Evolutionary conservation across 2,888 invertebrate genomes (phyloP).

Genomic region (Sesia bembeciformis): DNA sequence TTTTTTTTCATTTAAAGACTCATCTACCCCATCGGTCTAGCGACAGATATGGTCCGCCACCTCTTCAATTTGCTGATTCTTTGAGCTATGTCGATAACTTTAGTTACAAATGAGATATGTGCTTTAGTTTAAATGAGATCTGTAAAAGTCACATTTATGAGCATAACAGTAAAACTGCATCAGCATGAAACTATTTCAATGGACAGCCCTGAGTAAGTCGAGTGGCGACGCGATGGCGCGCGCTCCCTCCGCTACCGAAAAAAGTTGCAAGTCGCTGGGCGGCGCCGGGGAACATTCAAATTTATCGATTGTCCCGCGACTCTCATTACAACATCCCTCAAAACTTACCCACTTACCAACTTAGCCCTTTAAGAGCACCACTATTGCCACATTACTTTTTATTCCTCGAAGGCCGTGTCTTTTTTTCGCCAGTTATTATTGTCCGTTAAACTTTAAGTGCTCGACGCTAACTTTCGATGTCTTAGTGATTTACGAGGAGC

Average conservation of each 20-base stretch:
- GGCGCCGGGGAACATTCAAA: slow-evolving; percentile 72
- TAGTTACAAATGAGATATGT: too few species aligned
- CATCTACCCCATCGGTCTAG: too few species aligned
- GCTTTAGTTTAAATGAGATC: too few species aligned
- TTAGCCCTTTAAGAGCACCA: slow-evolving; percentile 62
- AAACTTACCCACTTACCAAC: slow-evolving; percentile 64
- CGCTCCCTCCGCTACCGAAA: slow-evolving; percentile 59
- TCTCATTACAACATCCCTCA: slow-evolving; percentile 71
- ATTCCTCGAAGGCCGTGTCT: slow-evolving; percentile 48
- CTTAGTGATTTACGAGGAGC: slow-evolving; percentile 66
- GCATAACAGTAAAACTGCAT: neutral
- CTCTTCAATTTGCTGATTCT: too few species aligned
- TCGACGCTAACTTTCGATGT: slow-evolving; percentile 70
- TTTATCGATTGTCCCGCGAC: slow-evolving; percentile 71
- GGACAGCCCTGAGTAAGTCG: slow-evolving; percentile 4
- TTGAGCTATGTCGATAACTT: too few species aligned
- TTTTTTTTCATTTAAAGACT: too few species aligned
- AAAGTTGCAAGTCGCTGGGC: slow-evolving; percentile 71
- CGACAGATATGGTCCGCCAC: too few species aligned
- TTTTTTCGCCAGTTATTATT: slow-evolving; percentile 70
- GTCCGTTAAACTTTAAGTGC: slow-evolving; percentile 74
- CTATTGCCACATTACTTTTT: slow-evolving; percentile 68
- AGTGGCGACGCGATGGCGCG: slow-evolving; percentile 61
- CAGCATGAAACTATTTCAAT: neutral
- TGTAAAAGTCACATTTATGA: too few species aligned